Base-by-base conservation (phyloP, 2,888 invertebrate species). In the Lymantria dispar region DNA sequence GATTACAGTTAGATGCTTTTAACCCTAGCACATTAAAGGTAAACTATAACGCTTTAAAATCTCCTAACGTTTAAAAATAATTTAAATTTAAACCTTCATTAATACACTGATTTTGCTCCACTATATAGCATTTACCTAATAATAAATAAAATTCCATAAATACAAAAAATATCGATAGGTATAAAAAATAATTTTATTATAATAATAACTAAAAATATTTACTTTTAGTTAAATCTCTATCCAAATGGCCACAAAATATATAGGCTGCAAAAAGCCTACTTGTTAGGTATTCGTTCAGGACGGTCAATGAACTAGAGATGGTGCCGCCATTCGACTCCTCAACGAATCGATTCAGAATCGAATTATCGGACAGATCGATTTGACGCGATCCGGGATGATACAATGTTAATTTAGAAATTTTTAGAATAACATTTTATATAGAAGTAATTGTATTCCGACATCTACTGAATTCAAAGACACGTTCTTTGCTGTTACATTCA, bases 261-360 rank as follows among this genome's bases (percentile, higher is more conserved):
- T 39, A 42, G 31, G 43, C 55, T 41, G 55, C 51, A 58, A 68
- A 65, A 65, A 56, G 47, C 36, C 43, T 58, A 56, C 56, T 48
- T 36, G 55, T 52, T 68, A 66, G 68, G 68, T 64, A 66, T 59
- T 43, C 54, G 43, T 65, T 57, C 59, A 57, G 42, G 13, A 48
- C 61, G 78, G 69, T 72, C 68, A 62, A 54, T 60, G 71, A 57
- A 63, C 77, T 57, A 45, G 45, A 56, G 62, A 64, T 58, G 59
- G 52, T 63, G 52, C 58, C 64, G 49, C 55, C 49, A 54, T 56
- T 65, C 65, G 69, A 60, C 67, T 68, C 65, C 74, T 77, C 78
- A 74, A 76, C 85, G 85, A 85, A 86, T 85, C 76, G 80, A 85
- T 87, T 83, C 80, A 71, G 78, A 76, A 80, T 83, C 83, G 81